Conservation (phyloP, 2,113 vertebrate genomes). For the Burhinus bistriatus region DNA sequence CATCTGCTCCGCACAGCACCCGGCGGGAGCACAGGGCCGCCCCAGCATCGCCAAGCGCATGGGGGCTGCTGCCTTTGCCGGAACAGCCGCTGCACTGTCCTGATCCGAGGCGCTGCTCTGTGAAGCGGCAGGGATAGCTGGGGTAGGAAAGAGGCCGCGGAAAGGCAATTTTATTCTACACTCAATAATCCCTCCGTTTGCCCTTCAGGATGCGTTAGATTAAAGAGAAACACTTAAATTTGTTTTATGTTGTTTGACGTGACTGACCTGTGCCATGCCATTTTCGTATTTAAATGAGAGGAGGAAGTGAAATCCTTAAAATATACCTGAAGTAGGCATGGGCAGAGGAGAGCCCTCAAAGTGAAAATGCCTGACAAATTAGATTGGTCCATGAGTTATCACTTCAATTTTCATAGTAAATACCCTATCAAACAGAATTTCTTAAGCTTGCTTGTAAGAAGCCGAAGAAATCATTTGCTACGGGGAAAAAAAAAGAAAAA, state of each 20-base stretch:
- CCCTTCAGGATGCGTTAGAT: not conserved
- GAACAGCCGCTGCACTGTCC: accelerated
- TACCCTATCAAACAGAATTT: not conserved
- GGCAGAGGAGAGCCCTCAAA: not conserved
- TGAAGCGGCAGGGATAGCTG: accelerated
- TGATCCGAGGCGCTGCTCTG: accelerated
- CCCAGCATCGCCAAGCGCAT: accelerated
- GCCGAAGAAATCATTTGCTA: not conserved
- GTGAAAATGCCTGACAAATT: not conserved
- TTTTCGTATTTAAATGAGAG: not conserved
- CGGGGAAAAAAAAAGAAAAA: not conserved
- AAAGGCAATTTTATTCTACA: not conserved
- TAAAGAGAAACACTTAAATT: accelerated
- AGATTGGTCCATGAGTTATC: not conserved
- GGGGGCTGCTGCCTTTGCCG: not conserved
- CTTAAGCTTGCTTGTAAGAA: not conserved
- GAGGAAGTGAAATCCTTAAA: not conserved
- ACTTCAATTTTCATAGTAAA: not conserved
- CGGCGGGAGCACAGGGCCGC: accelerated
- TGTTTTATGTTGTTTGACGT: not conserved
- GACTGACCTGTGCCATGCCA: no score
- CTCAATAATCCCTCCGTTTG: accelerated
- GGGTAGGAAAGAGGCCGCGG: not conserved
- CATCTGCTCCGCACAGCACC: not conserved
- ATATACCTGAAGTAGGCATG: not conserved